These are phyloP conservation scores for Julus scanicus DNA, from an alignment of 2,888 invertebrate genomes.

Conservation along the genomic window DNA sequence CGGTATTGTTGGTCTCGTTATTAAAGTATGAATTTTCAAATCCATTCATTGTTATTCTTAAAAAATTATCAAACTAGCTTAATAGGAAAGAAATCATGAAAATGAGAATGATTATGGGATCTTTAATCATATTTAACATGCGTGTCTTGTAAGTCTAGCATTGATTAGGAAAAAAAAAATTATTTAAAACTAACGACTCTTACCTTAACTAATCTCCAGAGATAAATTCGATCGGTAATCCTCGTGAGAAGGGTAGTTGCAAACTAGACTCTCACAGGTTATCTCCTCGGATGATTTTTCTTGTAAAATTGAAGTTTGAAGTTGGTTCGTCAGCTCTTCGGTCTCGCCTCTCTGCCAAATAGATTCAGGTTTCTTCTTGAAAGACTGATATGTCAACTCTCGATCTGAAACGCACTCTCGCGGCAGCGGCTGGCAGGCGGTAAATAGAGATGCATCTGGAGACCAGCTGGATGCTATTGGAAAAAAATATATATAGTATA, in stretches of 20 bases:
- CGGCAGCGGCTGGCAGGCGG: background rate
- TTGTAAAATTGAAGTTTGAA: background rate
- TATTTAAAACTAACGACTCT: background rate
- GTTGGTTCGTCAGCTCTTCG: conserved; percentile 36
- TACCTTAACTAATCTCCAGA: background rate
- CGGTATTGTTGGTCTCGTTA: too few relatives aligned
- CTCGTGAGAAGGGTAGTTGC: background rate
- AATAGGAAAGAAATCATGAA: too few relatives aligned
- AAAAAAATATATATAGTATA: background rate
- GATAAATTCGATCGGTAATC: background rate
- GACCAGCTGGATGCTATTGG: conserved; percentile 41
- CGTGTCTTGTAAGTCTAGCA: background rate
- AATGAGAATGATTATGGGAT: too few relatives aligned
- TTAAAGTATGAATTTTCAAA: too few relatives aligned
- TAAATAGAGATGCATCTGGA: background rate
- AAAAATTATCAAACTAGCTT: background rate
- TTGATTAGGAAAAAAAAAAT: background rate
- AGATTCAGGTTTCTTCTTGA: conserved; percentile 4
- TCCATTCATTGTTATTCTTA: background rate
- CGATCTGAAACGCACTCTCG: background rate
- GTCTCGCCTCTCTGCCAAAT: background rate
- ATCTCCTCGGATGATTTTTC: background rate
- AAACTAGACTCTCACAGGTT: background rate
- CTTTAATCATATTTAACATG: too few relatives aligned
- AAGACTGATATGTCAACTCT: conserved; percentile 20